Evolutionary conservation across 2,888 invertebrate species (phyloP).

Genomic region (Drosophila peninsularis): DNA sequence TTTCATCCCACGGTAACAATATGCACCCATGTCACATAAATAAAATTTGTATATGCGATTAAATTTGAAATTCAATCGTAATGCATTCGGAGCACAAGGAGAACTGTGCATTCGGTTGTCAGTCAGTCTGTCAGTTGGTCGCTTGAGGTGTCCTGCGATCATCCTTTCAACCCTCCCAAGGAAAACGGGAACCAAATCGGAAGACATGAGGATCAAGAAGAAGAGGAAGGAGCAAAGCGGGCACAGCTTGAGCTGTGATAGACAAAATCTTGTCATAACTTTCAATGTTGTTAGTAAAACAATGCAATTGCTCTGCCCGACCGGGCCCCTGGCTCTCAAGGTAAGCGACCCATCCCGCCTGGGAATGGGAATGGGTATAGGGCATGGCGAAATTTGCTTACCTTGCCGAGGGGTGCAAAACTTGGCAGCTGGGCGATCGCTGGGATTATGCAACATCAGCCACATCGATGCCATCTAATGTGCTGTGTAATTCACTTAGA

Average conservation of each 20-base stretch:
- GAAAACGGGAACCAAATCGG: conserved; percentile 10
- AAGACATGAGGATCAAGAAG: conserved; percentile 1
- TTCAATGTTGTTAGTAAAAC: conserved; percentile 78
- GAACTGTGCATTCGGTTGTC: conserved; percentile 44
- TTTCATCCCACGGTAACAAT: conserved; percentile 68
- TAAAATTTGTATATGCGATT: conserved; percentile 80
- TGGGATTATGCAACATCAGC: conserved; percentile 68
- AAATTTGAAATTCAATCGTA: conserved; percentile 80
- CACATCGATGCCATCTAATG: conserved; percentile 67
- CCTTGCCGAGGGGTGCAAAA: conserved; percentile 55
- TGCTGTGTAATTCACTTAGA: conserved; percentile 69
- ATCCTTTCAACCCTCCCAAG: conserved; percentile 60
- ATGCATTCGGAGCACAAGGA: conserved; percentile 59
- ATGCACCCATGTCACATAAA: conserved; percentile 79
- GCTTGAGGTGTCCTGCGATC: conserved; percentile 28
- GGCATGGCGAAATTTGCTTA: conserved; percentile 54
- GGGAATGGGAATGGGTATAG: conserved; percentile 47
- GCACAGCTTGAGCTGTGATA: conserved; percentile 63
- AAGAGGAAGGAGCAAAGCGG: conserved; percentile 15
- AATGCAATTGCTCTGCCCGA: conserved; percentile 63
- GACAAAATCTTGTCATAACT: conserved; percentile 82
- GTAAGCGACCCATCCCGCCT: conserved; percentile 57
- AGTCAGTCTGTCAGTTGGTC: conserved; percentile 55
- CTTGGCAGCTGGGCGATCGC: conserved; percentile 48
- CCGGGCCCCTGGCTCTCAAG: conserved; percentile 54